Evolutionary conservation across 2,113 vertebrate genomes (phyloP).

Genomic region (Apistogramma diplotaenia): DNA sequence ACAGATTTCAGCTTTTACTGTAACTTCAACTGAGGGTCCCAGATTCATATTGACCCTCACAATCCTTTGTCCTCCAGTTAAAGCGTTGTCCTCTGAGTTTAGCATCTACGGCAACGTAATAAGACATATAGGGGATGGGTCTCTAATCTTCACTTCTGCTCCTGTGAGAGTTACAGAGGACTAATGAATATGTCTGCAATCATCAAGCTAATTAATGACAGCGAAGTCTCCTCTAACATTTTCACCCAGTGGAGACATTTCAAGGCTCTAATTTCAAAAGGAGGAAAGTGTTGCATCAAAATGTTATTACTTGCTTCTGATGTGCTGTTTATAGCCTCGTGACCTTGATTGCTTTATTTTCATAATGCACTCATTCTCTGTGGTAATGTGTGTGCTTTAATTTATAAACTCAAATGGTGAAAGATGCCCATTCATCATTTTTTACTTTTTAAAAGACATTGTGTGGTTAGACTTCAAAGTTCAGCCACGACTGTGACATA

Average conservation of each 20-base stretch:
- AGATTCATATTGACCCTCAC: conserved; percentile 14
- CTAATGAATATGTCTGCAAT: conserved; percentile 59
- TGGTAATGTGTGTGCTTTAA: conserved; percentile 22
- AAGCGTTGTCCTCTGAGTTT: conserved; percentile 1
- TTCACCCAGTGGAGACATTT: conserved; percentile 4
- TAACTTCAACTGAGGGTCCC: neutral
- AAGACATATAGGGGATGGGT: neutral
- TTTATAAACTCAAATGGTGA: conserved; percentile 29
- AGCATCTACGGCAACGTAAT: conserved; percentile 22
- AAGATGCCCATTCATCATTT: conserved; percentile 18
- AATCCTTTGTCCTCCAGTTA: conserved; percentile 41
- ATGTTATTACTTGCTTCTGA: neutral
- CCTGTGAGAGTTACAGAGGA: conserved; percentile 41
- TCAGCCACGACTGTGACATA: neutral
- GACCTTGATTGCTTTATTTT: conserved; percentile 27
- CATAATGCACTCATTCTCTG: neutral
- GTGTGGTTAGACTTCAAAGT: conserved; percentile 9
- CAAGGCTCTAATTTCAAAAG: neutral
- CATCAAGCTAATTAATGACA: conserved; percentile 51
- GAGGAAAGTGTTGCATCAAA: neutral
- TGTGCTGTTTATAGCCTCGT: neutral
- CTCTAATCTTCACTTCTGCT: conserved; percentile 25
- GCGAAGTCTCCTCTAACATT: conserved; percentile 16
- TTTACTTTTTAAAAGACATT: neutral
- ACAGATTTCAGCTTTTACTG: neutral